A percentile compares a stretch with the other conserved stretches of the same genome.
Conservation (phyloP, 2,113 vertebrate genomes). For the Heterochromis multidens region DNA sequence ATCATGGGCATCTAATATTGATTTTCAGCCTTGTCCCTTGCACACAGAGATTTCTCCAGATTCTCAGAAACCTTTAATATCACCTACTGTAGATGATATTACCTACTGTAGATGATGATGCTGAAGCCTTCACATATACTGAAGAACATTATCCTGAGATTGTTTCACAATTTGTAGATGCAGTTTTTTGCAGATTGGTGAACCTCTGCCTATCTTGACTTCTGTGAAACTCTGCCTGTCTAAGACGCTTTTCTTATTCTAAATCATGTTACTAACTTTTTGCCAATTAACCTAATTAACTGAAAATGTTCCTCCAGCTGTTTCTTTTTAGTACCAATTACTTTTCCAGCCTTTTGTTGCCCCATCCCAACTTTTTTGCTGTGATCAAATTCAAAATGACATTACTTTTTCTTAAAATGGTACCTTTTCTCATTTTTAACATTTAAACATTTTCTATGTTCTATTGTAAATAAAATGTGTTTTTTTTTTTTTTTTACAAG, state of each 20-base stretch:
- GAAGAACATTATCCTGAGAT: not conserved
- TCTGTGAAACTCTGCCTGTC: not conserved
- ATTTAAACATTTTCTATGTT: not conserved
- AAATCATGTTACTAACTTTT: not conserved
- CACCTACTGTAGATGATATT: too few species aligned
- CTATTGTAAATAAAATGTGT: not conserved
- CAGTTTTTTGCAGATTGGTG: accelerated
- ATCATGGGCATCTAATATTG: not conserved
- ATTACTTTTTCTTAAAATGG: not conserved
- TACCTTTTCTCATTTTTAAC: not conserved
- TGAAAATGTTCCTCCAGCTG: not conserved
- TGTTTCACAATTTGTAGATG: not conserved
- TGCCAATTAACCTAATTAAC: not conserved
- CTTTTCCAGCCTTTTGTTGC: not conserved
- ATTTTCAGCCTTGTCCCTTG: not conserved
- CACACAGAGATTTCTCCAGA: not conserved
- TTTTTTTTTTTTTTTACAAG: too few species aligned
- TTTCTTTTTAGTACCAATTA: not conserved
- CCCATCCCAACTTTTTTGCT: not conserved
- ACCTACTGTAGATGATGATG: not conserved
- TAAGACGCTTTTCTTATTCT: not conserved
- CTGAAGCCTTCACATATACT: not conserved
- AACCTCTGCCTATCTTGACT: not conserved
- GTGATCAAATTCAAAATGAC: not conserved
- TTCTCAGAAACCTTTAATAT: not conserved